phyloP scores from a whole-genome alignment of 1,140 invertebrate species.

The Physella acuta region DNA sequence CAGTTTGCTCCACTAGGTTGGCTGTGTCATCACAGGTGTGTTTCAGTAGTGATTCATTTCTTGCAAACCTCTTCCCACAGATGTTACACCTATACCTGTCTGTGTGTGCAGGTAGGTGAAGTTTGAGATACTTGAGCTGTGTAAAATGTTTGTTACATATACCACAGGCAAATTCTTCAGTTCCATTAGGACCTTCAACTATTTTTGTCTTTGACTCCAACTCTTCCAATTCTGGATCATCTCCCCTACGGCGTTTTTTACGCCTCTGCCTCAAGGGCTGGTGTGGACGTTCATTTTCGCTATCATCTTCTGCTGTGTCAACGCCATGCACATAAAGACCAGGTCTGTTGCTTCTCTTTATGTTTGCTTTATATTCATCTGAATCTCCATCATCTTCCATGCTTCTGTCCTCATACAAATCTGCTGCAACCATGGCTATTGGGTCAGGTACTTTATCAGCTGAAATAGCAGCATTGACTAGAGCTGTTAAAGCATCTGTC shows the following conservation, averaged over 20 bases:
- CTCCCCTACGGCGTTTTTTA: slow-evolving; percentile 25
- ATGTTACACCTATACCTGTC: slow-evolving; percentile 41
- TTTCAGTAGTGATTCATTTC: slow-evolving; percentile 45
- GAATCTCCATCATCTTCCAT: slow-evolving; percentile 15
- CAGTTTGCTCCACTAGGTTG: slow-evolving; percentile 26
- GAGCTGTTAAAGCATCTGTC: slow-evolving; percentile 24
- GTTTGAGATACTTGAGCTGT: slow-evolving; percentile 39
- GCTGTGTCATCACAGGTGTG: slow-evolving; percentile 40
- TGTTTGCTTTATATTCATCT: slow-evolving; percentile 14
- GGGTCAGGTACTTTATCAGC: slow-evolving; percentile 27
- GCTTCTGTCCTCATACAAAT: slow-evolving; percentile 10
- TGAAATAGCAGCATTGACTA: slow-evolving; percentile 31
- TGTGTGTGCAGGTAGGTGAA: slow-evolving; percentile 46
- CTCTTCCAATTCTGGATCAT: slow-evolving; percentile 33
- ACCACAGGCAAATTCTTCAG: slow-evolving; percentile 38
- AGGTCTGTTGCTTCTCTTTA: slow-evolving; percentile 4
- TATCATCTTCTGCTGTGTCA: slow-evolving; percentile 12
- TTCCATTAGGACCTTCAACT: slow-evolving; percentile 28
- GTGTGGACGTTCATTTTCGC: not conserved
- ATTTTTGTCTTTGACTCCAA: slow-evolving; percentile 30
- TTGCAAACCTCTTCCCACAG: slow-evolving; percentile 46
- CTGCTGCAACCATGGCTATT: slow-evolving; percentile 19
- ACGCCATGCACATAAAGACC: not conserved
- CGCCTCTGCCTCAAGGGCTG: slow-evolving; percentile 7
- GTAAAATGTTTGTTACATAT: slow-evolving; percentile 43